Conservation (phyloP, 1,140 invertebrate species). For the Euura saliciscinereae region DNA sequence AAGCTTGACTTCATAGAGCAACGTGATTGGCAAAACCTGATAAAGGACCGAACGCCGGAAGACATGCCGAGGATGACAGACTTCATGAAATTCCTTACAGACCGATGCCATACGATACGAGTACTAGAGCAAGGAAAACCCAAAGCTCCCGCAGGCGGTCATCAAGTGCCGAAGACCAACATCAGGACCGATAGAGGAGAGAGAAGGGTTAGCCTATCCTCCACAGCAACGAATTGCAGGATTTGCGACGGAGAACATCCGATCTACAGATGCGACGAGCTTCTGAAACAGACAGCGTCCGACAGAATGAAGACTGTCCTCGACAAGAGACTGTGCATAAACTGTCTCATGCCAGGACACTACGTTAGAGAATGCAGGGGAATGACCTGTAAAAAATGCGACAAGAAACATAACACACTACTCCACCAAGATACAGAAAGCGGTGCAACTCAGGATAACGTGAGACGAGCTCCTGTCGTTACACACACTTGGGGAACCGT, state of each 20-base stretch:
- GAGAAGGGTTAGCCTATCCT: slow-evolving; percentile 19
- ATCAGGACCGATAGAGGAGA: neutral
- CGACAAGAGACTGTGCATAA: slow-evolving; percentile 19
- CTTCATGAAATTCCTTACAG: no score
- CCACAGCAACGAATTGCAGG: no score
- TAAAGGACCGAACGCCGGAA: no score
- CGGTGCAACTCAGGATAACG: neutral
- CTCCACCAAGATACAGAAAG: neutral
- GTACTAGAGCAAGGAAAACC: no score
- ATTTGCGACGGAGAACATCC: slow-evolving; percentile 21
- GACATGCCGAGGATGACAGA: no score
- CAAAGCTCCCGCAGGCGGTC: neutral
- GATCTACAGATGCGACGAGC: slow-evolving; percentile 21
- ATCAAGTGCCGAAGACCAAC: slow-evolving; percentile 2
- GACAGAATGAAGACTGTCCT: slow-evolving; percentile 20
- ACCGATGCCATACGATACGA: no score
- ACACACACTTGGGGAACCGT: neutral
- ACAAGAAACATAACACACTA: slow-evolving; percentile 22
- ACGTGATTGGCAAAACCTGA: no score
- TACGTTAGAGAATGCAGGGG: slow-evolving; percentile 24
- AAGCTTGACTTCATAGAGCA: no score
- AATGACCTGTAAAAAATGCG: slow-evolving; percentile 22
- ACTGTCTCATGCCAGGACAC: slow-evolving; percentile 25
- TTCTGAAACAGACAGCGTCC: slow-evolving; percentile 18
- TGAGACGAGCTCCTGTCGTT: no score